Percentiles rank a stretch among this genome's conserved stretches.
These are phyloP conservation scores for Muricea muricata DNA, from an alignment of 92 coral and sea anemone species.

Conservation along the genomic window DNA sequence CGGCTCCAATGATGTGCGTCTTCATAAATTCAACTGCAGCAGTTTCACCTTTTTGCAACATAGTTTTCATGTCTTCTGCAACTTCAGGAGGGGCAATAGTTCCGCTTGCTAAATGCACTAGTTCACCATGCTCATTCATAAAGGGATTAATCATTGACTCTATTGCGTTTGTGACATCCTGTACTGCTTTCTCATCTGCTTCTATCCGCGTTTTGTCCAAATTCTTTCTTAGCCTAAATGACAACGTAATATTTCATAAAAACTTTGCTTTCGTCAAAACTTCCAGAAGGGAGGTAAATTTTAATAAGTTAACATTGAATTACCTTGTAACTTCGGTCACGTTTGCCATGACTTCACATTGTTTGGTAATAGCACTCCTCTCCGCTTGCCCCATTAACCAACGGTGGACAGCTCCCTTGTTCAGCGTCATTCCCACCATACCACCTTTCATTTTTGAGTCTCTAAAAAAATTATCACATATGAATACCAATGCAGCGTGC, in stretches of 20 bases:
- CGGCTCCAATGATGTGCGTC: background rate
- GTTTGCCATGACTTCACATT: too few species aligned
- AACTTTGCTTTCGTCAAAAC: background rate
- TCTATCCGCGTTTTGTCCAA: background rate
- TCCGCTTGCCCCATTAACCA: too few species aligned
- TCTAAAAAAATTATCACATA: too few species aligned
- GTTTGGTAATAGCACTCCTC: too few species aligned
- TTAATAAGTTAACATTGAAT: background rate
- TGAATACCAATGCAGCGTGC: background rate
- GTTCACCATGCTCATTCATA: background rate
- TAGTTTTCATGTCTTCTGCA: background rate
- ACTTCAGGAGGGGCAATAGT: background rate
- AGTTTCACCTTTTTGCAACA: too few species aligned
- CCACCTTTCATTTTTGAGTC: too few species aligned
- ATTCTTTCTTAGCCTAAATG: background rate
- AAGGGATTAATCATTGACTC: background rate
- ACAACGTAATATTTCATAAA: background rate
- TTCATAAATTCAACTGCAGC: conserved; percentile 8
- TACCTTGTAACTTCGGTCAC: conserved; percentile 10
- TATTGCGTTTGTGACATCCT: background rate
- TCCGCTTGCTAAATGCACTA: background rate
- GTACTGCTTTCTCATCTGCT: background rate
- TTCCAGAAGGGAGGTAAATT: background rate
- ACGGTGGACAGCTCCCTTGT: too few species aligned
- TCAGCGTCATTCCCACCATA: too few species aligned